phyloP scores from a whole-genome alignment of 2,797 vertebrate species.

The Columba guinea region DNA sequence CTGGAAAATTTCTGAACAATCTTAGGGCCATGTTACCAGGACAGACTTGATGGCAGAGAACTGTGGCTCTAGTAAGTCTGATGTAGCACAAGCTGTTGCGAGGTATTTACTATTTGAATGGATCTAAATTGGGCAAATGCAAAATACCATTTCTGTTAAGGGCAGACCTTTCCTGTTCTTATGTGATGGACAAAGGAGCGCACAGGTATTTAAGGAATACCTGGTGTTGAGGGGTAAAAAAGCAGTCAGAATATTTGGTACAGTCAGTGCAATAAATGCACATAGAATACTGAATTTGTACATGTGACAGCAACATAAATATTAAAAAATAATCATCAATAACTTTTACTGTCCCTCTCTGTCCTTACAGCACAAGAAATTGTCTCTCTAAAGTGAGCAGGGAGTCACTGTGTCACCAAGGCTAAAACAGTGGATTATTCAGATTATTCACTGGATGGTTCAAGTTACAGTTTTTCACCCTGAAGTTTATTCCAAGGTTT shows the following conservation, averaged over 20 bases:
- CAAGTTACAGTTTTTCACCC: background rate
- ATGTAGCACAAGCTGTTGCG: background rate
- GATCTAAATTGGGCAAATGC: background rate
- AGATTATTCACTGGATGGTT: background rate
- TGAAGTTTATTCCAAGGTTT: background rate
- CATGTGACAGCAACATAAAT: background rate
- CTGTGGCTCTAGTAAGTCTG: background rate
- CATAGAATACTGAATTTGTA: background rate
- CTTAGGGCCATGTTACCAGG: background rate
- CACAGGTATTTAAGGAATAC: background rate
- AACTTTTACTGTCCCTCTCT: background rate
- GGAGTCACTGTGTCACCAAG: background rate
- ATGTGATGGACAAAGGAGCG: background rate
- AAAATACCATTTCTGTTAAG: constrained; percentile 41
- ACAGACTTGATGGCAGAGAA: constrained; percentile 42
- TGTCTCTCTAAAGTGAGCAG: constrained; percentile 2
- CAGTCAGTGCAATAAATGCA: background rate
- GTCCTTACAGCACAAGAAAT: background rate
- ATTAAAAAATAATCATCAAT: background rate
- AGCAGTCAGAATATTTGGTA: background rate
- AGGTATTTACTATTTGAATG: constrained; percentile 27
- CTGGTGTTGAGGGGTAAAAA: too few relatives aligned
- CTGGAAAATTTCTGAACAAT: constrained; percentile 39
- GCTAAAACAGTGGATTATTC: constrained; percentile 43
- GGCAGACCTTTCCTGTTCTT: background rate